phyloP scores from a whole-genome alignment of 2,113 vertebrate species.

The Potamarius usumacintae region DNA sequence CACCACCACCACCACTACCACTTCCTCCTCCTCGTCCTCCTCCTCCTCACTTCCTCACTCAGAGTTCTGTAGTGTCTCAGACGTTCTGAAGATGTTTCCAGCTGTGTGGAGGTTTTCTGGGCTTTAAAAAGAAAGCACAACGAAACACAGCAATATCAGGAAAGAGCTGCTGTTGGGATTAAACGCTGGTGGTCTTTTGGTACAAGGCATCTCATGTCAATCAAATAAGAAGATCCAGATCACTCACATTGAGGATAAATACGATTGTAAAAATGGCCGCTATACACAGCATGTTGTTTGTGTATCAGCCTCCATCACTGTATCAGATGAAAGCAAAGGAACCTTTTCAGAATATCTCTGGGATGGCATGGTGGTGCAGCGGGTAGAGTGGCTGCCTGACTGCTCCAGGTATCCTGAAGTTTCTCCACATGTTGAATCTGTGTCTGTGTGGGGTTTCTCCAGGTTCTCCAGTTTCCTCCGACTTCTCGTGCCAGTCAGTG shows the following conservation, averaged over 20 bases:
- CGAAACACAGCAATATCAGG: neutral
- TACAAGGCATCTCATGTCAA: too few relatives aligned
- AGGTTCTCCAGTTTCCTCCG: neutral
- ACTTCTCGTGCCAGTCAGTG: neutral
- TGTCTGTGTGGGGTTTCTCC: neutral
- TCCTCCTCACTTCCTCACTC: slow-evolving; percentile 37
- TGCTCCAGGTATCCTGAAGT: neutral
- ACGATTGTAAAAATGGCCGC: neutral
- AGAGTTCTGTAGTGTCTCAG: slow-evolving; percentile 2
- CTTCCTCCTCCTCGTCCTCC: slow-evolving; percentile 69
- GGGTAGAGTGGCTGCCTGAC: neutral
- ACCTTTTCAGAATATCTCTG: neutral
- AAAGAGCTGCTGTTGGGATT: neutral
- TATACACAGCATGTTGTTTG: neutral
- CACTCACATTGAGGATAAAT: neutral
- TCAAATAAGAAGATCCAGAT: neutral
- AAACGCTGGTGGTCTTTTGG: neutral
- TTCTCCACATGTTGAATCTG: neutral
- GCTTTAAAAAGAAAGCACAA: neutral
- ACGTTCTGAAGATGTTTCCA: neutral
- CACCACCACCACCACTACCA: slow-evolving; percentile 48
- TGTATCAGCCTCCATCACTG: neutral
- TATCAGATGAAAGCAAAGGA: neutral
- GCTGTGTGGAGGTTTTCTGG: neutral
- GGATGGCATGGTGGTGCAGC: neutral